phyloP scores from a whole-genome alignment of 2,888 invertebrate genomes.

The Eurytoma adleriae region DNA sequence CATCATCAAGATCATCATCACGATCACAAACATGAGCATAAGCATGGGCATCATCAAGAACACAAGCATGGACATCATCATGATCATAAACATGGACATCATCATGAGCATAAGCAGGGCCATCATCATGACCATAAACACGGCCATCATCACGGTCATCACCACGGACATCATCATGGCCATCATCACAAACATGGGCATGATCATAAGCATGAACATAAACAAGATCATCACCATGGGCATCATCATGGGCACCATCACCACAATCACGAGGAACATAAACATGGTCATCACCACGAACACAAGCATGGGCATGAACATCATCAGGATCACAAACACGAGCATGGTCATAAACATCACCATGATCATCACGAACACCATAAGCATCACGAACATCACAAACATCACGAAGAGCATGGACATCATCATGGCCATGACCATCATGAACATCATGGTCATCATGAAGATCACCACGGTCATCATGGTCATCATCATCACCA shows the following conservation, averaged over 20 bases:
- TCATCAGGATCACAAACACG: conserved; percentile 12
- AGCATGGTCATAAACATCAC: conserved; percentile 21
- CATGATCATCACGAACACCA: conserved; percentile 35
- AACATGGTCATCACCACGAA: conserved; percentile 36
- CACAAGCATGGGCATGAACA: conserved; percentile 33
- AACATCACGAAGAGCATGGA: conserved; percentile 15
- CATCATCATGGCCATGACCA: conserved; percentile 31
- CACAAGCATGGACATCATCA: conserved; percentile 33
- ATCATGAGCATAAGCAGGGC: conserved; percentile 35
- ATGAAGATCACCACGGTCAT: conserved; percentile 38
- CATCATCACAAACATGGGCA: conserved; percentile 34
- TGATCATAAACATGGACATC: conserved; percentile 38
- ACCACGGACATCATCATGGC: conserved; percentile 37
- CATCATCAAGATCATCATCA: conserved; percentile 36
- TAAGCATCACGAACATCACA: conserved; percentile 33
- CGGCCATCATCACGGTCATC: conserved; percentile 18
- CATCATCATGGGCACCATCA: conserved; percentile 38
- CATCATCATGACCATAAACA: conserved; percentile 41
- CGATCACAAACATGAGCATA: conserved; percentile 14
- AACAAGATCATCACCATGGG: conserved; percentile 35
- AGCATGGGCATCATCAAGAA: conserved; percentile 34
- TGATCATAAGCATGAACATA: conserved; percentile 31
- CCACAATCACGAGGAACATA: conserved; percentile 35
- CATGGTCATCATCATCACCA: conserved; percentile 40
- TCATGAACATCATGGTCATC: conserved; percentile 42